Evolutionary conservation across 2,888 invertebrate species (phyloP), one percentile per base, ranked within the genome.

Genomic region (Rhodophaea formosa): DNA sequence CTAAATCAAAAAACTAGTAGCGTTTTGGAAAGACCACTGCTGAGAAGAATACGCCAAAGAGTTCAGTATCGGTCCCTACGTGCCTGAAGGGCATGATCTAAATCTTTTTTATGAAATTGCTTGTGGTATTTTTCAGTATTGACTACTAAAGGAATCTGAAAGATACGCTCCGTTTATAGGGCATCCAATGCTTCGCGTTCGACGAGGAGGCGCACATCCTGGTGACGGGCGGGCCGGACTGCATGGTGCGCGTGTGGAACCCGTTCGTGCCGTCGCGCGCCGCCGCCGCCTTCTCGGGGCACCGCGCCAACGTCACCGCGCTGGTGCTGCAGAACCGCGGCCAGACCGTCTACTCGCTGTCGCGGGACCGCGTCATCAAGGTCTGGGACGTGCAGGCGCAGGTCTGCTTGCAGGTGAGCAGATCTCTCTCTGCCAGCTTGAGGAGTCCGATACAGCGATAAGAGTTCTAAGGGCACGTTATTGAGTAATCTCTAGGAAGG

Each of bases 171-270:
- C 57, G 42, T 32, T 10, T 12, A 23, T 15, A 93, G 93, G 95
- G 95, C 16, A 92, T 93, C 35, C 92, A 93, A 65, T 94, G 94
- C 64, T 95, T 95, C 72, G 92, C 89, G 58, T 85, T 94, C 70
- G 92, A 92, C 67, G 94, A 93, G 78, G 92, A 88, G 12, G 85
- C 88, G 16, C 93, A 93, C 66, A 79, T 93, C 49, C 72, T 95
- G 52, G 94, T 92, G 57, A 94, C 94, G 1, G 97, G 96, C 1
- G 95, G 97, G 5, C 94, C 95, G 7, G 97, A 97, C 82, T 94
- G 95, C 67, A 76, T 92, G 55, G 92, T 96, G 29, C 93, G 96
- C 42, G 88, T 96, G 55, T 97, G 97, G 97, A 96, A 95, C 82
- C 94, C 96, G 0, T 96, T 95, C 76, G 93, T 95, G n/a, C 93